Evolutionary conservation across 2,797 vertebrate species (phyloP).

Genomic region (Spinibarbus caldwelli): DNA sequence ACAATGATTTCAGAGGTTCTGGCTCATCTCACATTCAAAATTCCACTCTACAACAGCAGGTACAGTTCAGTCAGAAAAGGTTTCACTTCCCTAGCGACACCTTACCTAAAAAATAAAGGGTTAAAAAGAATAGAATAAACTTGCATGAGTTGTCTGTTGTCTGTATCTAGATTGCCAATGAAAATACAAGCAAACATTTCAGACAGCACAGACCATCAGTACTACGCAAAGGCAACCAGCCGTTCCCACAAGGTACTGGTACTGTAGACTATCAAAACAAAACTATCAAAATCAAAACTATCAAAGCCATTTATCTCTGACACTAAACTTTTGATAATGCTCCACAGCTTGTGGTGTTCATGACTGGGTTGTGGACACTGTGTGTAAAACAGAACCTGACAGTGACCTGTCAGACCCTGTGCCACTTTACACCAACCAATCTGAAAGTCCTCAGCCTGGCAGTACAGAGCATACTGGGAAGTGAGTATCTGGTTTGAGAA

Average conservation of each 20-base stretch:
- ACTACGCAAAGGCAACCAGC: constrained; percentile 59
- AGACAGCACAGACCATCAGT: constrained; percentile 63
- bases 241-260: constrained; percentile 51
- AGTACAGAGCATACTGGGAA: constrained; percentile 24
- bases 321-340: neutral
- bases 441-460: constrained; percentile 17
- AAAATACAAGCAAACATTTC: constrained; percentile 55
- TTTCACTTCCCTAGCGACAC: neutral
- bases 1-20: neutral
- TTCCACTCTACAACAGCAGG: constrained; percentile 18
- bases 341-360: constrained; percentile 26
- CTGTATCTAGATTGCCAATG: constrained; percentile 50
- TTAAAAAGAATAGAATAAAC: neutral
- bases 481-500: constrained; percentile 42
- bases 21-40: neutral
- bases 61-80: neutral
- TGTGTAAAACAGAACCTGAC: constrained; percentile 56
- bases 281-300: too few relatives aligned
- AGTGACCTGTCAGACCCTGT: neutral
- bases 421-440: constrained; percentile 12
- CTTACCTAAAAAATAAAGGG: neutral
- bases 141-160: neutral
- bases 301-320: neutral
- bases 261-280: neutral
- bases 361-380: constrained; percentile 17